Conservation (phyloP, 2,113 vertebrate genomes). For the Hippopotamus amphibius region DNA sequence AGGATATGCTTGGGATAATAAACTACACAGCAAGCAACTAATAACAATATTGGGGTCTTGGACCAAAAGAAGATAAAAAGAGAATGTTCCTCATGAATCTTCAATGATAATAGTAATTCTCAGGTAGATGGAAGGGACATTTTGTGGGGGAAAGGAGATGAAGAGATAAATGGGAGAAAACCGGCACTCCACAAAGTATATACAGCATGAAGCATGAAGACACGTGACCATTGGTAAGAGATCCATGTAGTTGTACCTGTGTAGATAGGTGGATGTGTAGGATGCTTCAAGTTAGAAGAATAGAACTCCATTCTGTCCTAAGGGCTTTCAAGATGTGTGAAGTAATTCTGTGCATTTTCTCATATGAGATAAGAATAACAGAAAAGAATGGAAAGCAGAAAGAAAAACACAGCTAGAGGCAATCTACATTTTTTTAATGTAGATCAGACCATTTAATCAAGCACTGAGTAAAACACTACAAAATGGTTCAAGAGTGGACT, state of each 20-base stretch:
- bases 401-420: not conserved
- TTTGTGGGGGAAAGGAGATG: not conserved
- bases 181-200: rapidly evolving
- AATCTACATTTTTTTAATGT: not conserved
- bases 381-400: not conserved
- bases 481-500: not conserved
- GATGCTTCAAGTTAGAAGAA: not conserved
- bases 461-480: not conserved
- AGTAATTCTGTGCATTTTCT: not conserved
- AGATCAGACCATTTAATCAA: not conserved
- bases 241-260: not conserved
- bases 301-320: not conserved
- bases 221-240: not conserved
- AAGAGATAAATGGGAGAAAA: not conserved
- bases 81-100: not conserved
- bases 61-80: not conserved
- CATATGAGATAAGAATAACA: not conserved
- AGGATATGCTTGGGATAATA: not conserved
- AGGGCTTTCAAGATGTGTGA: not conserved
- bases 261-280: not conserved
- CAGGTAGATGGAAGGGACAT: not conserved
- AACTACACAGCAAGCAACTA: not conserved
- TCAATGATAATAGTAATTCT: not conserved
- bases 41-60: not conserved
- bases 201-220: rapidly evolving